phyloP scores from a whole-genome alignment of 2,797 vertebrate genomes.

The Phrynocephalus guinanensis region DNA sequence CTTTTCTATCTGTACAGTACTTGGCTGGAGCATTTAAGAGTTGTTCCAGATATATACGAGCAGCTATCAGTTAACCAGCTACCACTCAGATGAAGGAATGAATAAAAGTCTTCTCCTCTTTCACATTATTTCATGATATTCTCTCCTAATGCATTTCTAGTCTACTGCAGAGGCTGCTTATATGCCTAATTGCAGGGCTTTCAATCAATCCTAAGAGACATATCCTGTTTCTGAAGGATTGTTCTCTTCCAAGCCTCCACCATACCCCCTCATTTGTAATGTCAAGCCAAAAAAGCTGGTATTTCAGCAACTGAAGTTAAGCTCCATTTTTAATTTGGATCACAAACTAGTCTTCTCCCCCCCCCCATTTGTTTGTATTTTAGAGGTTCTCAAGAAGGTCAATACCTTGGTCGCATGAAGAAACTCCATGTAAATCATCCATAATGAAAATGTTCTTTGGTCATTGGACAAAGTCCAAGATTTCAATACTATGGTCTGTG shows the following conservation, averaged over 20 bases:
- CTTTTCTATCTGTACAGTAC: too few relatives aligned
- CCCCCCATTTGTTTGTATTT: slow-evolving; percentile 57
- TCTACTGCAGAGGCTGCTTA: slow-evolving; percentile 50
- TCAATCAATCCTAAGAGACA: slow-evolving; percentile 55
- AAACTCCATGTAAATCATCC: not conserved
- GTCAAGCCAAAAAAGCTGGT: slow-evolving; percentile 55
- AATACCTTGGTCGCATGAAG: not conserved
- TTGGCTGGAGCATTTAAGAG: not conserved
- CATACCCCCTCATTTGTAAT: slow-evolving; percentile 43
- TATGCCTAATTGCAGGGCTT: slow-evolving; percentile 59
- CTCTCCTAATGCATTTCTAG: slow-evolving; percentile 53
- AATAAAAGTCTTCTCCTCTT: not conserved
- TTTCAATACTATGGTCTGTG: not conserved
- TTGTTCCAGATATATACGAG: not conserved
- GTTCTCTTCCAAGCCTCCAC: slow-evolving; percentile 41
- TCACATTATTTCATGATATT: slow-evolving; percentile 59
- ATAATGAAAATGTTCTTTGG: not conserved
- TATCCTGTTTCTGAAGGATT: slow-evolving; percentile 58
- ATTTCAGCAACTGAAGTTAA: slow-evolving; percentile 46
- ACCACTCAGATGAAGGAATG: not conserved
- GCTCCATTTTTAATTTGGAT: slow-evolving; percentile 56
- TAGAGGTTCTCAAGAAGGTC: not conserved
- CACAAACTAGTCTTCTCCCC: slow-evolving; percentile 51
- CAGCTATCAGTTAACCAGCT: not conserved
- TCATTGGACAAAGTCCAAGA: not conserved